These are phyloP conservation scores for Orchestes rusci DNA, from an alignment of 2,888 invertebrate species.

Conservation along the genomic window DNA sequence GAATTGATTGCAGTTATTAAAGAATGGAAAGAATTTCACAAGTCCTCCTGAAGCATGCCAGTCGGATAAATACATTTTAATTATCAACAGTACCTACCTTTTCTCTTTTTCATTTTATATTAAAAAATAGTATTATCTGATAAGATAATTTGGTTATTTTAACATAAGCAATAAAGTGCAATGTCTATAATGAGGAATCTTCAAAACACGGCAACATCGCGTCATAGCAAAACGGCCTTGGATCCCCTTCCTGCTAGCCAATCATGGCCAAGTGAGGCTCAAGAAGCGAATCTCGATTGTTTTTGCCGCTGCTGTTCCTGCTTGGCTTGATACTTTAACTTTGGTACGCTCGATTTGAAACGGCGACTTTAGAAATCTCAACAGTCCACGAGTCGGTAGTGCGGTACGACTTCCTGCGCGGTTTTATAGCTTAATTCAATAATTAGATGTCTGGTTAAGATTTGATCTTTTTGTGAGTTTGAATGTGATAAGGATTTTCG, in stretches of 20 bases:
- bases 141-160: no score
- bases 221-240: slow-evolving; percentile 21
- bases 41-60: no score
- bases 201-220: slow-evolving; percentile 12
- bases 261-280: slow-evolving; percentile 20
- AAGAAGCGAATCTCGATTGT: slow-evolving; percentile 26
- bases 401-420: slow-evolving; percentile 2
- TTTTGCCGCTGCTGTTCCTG: slow-evolving; percentile 24
- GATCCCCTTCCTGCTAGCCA: slow-evolving; percentile 22
- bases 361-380: slow-evolving; percentile 12
- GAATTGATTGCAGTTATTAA: no score
- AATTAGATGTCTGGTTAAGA: not conserved
- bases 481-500: slow-evolving; percentile 4
- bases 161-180: no score
- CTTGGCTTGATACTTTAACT: slow-evolving; percentile 12
- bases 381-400: slow-evolving; percentile 3
- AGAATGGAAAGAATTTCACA: no score
- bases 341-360: slow-evolving; percentile 13
- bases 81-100: no score
- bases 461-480: slow-evolving; percentile 4
- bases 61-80: no score
- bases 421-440: slow-evolving; percentile 5
- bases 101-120: no score
- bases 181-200: no score
- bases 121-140: no score